Evolutionary conservation across 2,888 invertebrate species (phyloP), one percentile per base, ranked within the genome.

Genomic region (Tachina fera): DNA sequence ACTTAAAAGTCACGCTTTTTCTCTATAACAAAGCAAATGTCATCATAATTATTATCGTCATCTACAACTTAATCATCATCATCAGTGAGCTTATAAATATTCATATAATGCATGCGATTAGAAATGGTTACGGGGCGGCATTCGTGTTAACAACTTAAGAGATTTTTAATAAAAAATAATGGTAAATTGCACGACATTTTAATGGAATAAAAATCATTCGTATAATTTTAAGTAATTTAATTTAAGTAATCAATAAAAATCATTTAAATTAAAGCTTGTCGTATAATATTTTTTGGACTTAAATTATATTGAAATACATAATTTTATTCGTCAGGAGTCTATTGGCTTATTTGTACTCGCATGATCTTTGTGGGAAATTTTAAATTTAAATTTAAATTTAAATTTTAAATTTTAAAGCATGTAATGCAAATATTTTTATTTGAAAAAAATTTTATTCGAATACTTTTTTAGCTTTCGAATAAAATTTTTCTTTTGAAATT

Each of bases 1-100:
- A 84, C 74, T 77, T 65, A 56, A 67, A 68, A 53, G 60, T 84
- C 84, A 80, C 53, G 80, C 60, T 76, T 45, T 31, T 22, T 61
- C 11, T 68, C 3, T 41, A 14, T 5, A 53, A 60, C 14, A 65
- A 16, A 75, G 39, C 45, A 53, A 61, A 68, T 75, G 58, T 45
- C 67, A 53, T 68, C 75, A 16, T 63, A 49, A 77, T 77, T 60
- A 43, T 60, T 41, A 53, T 78, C 3, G 31, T 19, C 43, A 53
- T 31, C 31, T 6, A 9, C 51, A 51, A n/a, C n/a, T n/a, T 49
- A 14, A 71, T 31, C 19, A 45, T 71, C 31, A 45, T 71, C 31
- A 14, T 63, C 47, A 41, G 9, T 9, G 1, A 31, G 53, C 13
- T 43, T 14, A 8, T 70, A 70, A 31, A 43, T 43, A 60, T 51